Conservation (phyloP, 2,113 vertebrate genomes). For the Phaetusa simplex region DNA sequence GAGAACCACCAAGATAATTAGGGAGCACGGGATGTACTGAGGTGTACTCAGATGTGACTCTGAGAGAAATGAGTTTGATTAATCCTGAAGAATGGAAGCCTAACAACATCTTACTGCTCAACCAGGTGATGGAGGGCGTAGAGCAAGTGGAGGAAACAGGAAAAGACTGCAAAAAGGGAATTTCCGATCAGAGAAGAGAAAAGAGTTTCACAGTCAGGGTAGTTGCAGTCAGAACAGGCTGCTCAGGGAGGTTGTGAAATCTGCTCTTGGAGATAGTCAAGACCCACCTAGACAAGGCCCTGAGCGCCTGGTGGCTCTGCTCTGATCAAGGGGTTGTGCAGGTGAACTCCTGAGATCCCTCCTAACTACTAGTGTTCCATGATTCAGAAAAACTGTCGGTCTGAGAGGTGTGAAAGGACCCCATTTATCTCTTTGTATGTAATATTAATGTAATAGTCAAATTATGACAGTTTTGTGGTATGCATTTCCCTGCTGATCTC, state of each 20-base stretch:
- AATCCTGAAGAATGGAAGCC: not conserved
- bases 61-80: not conserved
- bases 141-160: not conserved
- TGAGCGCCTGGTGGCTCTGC: not conserved
- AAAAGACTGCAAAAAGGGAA: not conserved
- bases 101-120: not conserved
- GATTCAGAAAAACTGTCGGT: too few species aligned
- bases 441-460: not conserved
- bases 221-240: not conserved
- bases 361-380: fast-evolving
- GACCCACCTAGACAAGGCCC: not conserved
- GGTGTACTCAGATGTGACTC: not conserved
- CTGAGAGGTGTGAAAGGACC: not conserved
- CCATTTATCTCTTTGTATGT: not conserved
- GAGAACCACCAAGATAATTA: not conserved
- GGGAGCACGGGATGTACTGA: not conserved
- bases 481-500: not conserved
- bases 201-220: not conserved
- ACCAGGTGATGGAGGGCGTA: not conserved
- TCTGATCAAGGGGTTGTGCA: fast-evolving
- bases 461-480: not conserved
- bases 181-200: not conserved
- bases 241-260: not conserved
- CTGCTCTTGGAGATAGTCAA: not conserved
- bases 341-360: not conserved